Percentiles rank a stretch among this genome's conserved stretches.
Conservation (phyloP, 2,888 invertebrate genomes). For the Liposcelis brunnea region DNA sequence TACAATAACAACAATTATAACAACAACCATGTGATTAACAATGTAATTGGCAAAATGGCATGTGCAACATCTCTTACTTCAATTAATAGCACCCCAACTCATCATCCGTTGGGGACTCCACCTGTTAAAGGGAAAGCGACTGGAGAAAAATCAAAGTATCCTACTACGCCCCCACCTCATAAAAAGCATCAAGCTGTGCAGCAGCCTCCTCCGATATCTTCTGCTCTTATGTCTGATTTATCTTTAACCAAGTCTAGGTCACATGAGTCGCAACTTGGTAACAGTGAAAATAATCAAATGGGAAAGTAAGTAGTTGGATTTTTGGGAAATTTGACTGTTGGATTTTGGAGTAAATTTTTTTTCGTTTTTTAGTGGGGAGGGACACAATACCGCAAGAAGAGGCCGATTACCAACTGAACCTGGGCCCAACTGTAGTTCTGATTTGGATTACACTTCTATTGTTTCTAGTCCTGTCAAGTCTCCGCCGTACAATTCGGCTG, state of each 20-base stretch:
- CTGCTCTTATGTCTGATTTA: too few relatives aligned
- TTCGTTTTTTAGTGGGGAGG: not conserved
- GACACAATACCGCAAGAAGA: slow-evolving; percentile 23
- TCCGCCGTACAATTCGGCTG: slow-evolving; percentile 32
- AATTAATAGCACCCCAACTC: slow-evolving; percentile 31
- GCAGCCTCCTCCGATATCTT: slow-evolving; percentile 22
- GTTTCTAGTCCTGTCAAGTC: slow-evolving; percentile 40
- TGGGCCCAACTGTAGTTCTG: slow-evolving; percentile 30
- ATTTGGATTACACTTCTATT: slow-evolving; percentile 27
- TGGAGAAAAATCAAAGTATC: slow-evolving; percentile 42
- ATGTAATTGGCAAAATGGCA: slow-evolving; percentile 22
- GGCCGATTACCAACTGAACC: slow-evolving; percentile 41
- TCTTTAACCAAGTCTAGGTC: slow-evolving; percentile 64
- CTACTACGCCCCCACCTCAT: slow-evolving; percentile 65
- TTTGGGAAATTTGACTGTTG: slow-evolving; percentile 18
- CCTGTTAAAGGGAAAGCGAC: slow-evolving; percentile 27
- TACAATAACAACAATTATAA: slow-evolving; percentile 27
- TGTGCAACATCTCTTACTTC: slow-evolving; percentile 34
- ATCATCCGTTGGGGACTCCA: slow-evolving; percentile 27
- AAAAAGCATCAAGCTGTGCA: slow-evolving; percentile 49
- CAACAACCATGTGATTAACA: slow-evolving; percentile 21
- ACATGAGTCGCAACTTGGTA: slow-evolving; percentile 74
- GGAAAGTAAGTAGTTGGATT: slow-evolving; percentile 21
- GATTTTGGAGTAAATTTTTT: slow-evolving; percentile 9
- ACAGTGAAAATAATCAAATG: slow-evolving; percentile 25